Evolutionary conservation across 2,797 vertebrate genomes (phyloP).

Genomic region (Takifugu ocellatus): DNA sequence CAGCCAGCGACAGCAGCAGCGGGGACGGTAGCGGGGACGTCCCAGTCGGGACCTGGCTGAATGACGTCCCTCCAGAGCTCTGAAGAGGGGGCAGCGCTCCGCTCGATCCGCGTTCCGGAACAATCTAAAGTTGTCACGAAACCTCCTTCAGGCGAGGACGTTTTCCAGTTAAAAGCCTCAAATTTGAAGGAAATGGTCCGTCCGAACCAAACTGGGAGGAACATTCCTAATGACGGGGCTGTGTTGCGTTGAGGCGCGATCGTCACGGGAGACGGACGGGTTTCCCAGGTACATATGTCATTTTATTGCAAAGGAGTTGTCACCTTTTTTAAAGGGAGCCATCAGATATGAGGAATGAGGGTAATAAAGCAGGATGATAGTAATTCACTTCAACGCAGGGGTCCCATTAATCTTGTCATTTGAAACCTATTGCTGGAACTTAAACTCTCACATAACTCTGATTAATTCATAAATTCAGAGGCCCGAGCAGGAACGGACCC

Average conservation of each 20-base stretch:
- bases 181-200: not conserved
- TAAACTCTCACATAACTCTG: no score
- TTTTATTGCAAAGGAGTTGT: slow-evolving; percentile 19
- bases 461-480: not conserved
- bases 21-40: no score
- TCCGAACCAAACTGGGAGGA: not conserved
- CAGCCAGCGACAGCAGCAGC: no score
- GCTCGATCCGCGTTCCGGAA: no score
- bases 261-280: not conserved
- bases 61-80: no score
- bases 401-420: slow-evolving; percentile 20
- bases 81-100: no score
- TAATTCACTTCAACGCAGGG: slow-evolving; percentile 21
- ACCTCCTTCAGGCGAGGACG: no score
- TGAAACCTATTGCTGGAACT: slow-evolving; percentile 1
- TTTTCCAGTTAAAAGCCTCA: not conserved
- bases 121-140: no score
- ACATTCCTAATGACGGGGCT: not conserved
- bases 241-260: not conserved
- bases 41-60: no score
- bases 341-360: slow-evolving; percentile 20
- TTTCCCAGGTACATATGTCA: slow-evolving; percentile 8
- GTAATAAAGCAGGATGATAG: slow-evolving; percentile 24
- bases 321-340: slow-evolving; percentile 12
- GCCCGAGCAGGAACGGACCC: no score